Evolutionary conservation across 2,888 invertebrate species (phyloP), one percentile per base, ranked within the genome.

Genomic region (Clitarchus hookeri): DNA sequence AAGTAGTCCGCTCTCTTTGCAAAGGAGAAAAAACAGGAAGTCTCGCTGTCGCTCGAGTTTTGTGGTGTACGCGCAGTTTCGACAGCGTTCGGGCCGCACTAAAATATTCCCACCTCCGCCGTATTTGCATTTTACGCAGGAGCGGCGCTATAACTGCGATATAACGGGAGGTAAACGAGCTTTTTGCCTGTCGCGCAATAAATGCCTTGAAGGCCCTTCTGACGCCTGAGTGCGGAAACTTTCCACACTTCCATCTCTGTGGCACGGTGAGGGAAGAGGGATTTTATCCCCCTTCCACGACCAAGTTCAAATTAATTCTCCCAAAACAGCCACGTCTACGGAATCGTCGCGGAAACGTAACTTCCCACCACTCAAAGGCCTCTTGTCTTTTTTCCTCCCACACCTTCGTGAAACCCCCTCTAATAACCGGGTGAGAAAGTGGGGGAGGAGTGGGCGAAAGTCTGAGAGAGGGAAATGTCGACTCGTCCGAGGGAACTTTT

Each of bases 401-500:
- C 8, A 65, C n/a, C n/a, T 23, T 65, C 65, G 23, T 65, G 65
- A 6, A 16, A 65, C 8, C 65, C 65, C 65, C n/a, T 65, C 65
- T 65, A 65, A 65, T 65, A 65, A 65, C 65, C 8, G 65, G 16
- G 36, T 0, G 65, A 65, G 65, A 65, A 65, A 65, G 19, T 65
- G 65, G 11, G 65, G 65, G n/a, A 12, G 19, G 65, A n/a, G 65
- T 9, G 65, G 65, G 65, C 65, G 48, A 23, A 19, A 65, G 65
- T 65, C 65, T 65, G 65, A 65, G 48, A 36, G 53, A 65, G 65
- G 65, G 65, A 65, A 65, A 65, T 84, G 44, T 48, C 84, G 53
- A 27, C 53, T 27, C 48, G 27, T 54, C 84, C 84, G 26, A 25
- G 27, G 25, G 53, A 23, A 54, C 65, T 44, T 86, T 84, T 86